Conservation (phyloP, 2,888 invertebrate genomes). For the Branchellion lobata region DNA sequence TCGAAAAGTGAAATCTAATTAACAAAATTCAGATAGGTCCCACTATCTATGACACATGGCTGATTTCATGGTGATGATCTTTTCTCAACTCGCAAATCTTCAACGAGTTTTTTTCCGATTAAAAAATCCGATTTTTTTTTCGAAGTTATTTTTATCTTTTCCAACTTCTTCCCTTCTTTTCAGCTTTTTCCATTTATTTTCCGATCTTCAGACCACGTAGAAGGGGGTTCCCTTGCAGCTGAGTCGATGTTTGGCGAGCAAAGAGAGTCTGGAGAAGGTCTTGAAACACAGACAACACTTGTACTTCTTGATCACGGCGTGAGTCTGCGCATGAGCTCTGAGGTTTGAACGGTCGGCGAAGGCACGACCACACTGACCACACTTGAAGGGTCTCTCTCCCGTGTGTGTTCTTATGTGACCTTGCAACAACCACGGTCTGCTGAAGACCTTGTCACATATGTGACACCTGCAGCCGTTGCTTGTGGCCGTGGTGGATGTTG, state of each 20-base stretch:
- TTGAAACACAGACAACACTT: slow-evolving; percentile 88
- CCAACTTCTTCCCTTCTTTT: too few relatives aligned
- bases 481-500: not conserved
- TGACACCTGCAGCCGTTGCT: slow-evolving; percentile 80
- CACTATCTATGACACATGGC: too few relatives aligned
- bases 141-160: too few relatives aligned
- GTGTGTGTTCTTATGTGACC: slow-evolving; percentile 97
- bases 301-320: slow-evolving; percentile 95
- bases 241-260: slow-evolving; percentile 85
- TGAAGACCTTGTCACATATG: slow-evolving; percentile 93
- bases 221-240: slow-evolving; percentile 68
- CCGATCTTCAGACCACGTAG: not conserved
- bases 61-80: too few relatives aligned
- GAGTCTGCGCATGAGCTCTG: slow-evolving; percentile 92
- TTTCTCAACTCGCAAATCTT: too few relatives aligned
- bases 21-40: too few relatives aligned
- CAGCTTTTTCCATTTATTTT: too few relatives aligned
- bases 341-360: slow-evolving; percentile 95
- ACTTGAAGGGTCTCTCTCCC: slow-evolving; percentile 94
- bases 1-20: too few relatives aligned
- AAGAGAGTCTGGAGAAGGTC: slow-evolving; percentile 93
- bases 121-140: not conserved
- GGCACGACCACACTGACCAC: slow-evolving; percentile 88
- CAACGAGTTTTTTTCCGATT: too few relatives aligned
- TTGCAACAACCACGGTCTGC: slow-evolving; percentile 92